These are phyloP conservation scores for Melinaea marsaeus DNA, from an alignment of 2,888 invertebrate species.

Conservation along the genomic window DNA sequence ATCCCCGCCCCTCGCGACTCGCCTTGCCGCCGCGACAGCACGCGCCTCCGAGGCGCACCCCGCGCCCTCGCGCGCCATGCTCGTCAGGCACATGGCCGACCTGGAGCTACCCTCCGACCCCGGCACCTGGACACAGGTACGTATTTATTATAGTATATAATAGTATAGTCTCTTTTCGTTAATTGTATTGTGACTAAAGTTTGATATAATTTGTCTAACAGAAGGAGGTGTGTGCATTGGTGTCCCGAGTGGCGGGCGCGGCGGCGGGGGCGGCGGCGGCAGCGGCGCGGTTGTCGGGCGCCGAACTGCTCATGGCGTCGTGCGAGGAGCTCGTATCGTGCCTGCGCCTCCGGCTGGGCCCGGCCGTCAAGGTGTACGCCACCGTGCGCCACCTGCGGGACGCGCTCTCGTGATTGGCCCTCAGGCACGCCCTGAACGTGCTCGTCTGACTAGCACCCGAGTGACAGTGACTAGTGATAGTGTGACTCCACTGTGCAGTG, in stretches of 20 bases:
- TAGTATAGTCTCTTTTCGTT: background rate
- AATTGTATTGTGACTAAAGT: background rate
- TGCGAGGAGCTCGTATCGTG: conserved; percentile 88
- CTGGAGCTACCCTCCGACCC: conserved; percentile 55
- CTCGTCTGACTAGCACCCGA: conserved; percentile 13
- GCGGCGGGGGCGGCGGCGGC: conserved; percentile 52
- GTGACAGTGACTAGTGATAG: background rate
- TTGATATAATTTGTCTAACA: conserved; percentile 36
- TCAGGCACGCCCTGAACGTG: conserved; percentile 23
- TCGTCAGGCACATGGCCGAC: conserved; percentile 46
- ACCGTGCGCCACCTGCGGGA: conserved; percentile 55
- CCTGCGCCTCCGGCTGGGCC: conserved; percentile 88
- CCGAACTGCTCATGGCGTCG: conserved; percentile 87
- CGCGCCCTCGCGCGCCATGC: conserved; percentile 34
- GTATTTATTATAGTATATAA: conserved; percentile 1
- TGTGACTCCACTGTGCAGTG: conserved; percentile 5
- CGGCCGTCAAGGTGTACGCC: conserved; percentile 85
- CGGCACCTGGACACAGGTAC: conserved; percentile 57
- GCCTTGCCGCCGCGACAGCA: conserved; percentile 57
- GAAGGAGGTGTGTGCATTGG: conserved; percentile 53
- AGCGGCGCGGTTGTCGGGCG: conserved; percentile 84
- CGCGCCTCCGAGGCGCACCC: conserved; percentile 62
- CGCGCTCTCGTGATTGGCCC: conserved; percentile 30
- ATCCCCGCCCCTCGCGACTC: conserved; percentile 23
- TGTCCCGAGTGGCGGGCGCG: conserved; percentile 52